A percentile compares a stretch with the other conserved stretches of the same genome.
phyloP scores from a whole-genome alignment of 2,113 vertebrate species.

The Lota lota region DNA sequence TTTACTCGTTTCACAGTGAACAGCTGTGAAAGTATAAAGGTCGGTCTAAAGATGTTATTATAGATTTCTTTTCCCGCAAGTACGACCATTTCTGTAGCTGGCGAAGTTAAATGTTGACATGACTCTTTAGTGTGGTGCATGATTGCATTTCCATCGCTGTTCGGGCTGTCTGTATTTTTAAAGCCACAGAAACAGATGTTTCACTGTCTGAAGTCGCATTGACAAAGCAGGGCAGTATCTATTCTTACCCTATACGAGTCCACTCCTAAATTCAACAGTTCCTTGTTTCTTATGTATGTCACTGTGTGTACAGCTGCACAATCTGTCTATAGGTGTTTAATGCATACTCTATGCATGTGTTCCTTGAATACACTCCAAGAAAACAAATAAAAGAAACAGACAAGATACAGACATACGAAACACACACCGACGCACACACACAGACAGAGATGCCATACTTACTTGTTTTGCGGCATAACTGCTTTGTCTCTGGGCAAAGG shows the following conservation, averaged over 20 bases:
- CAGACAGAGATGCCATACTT: conserved; percentile 38
- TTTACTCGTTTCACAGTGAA: not conserved
- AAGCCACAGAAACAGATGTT: conserved; percentile 65
- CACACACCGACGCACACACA: conserved; percentile 31
- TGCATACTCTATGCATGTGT: not conserved
- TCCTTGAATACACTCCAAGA: no score
- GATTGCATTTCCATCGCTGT: conserved; percentile 60
- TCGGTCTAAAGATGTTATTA: conserved; percentile 30
- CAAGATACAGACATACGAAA: conserved; percentile 24
- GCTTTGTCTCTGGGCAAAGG: conserved; percentile 20
- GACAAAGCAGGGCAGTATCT: conserved; percentile 27
- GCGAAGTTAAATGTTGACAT: conserved; percentile 36
- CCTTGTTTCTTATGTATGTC: conserved; percentile 20
- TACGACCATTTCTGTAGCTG: conserved; percentile 36
- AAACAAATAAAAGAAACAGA: not conserved
- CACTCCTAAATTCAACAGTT: conserved; percentile 6
- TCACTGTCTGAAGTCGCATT: conserved; percentile 47
- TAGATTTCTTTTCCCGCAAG: conserved; percentile 42
- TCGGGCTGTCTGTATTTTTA: conserved; percentile 36
- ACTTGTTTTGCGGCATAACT: conserved; percentile 73
- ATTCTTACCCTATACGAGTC: conserved; percentile 18
- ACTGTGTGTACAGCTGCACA: not conserved
- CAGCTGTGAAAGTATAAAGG: conserved; percentile 28
- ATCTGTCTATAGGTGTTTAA: not conserved
- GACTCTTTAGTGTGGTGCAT: conserved; percentile 39